Conservation (phyloP, 2,797 vertebrate species). For the Pipistrellus pipistrellus region DNA sequence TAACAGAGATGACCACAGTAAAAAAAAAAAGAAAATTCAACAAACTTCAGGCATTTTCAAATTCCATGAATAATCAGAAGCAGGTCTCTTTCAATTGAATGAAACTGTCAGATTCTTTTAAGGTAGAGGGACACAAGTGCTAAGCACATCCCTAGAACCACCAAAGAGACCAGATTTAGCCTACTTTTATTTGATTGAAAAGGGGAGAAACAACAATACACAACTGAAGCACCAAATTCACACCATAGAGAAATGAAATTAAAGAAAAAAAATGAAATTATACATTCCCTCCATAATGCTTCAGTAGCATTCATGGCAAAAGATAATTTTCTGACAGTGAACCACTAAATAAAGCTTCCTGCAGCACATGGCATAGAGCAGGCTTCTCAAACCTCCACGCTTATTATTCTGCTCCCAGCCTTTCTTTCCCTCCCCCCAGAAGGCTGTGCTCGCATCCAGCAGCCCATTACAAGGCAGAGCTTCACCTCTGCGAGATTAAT, state of each 20-base stretch:
- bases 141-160: not conserved
- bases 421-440: conserved; percentile 69
- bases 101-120: not conserved
- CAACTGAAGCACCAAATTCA: not conserved
- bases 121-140: not conserved
- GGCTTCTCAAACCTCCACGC: conserved; percentile 62
- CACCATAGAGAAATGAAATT: not conserved
- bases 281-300: conserved; percentile 6
- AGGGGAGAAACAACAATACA: not conserved
- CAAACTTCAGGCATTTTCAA: not conserved
- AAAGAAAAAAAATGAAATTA: not conserved
- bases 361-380: not conserved
- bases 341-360: conserved; percentile 66
- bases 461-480: conserved; percentile 74
- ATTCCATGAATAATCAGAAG: not conserved
- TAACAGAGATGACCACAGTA: not conserved
- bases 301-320: conserved; percentile 18
- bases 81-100: not conserved
- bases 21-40: not conserved
- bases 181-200: not conserved
- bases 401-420: conserved; percentile 77
- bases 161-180: not conserved
- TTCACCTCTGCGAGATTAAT: conserved; percentile 85
- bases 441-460: conserved; percentile 72
- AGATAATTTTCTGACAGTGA: conserved; percentile 70